These are phyloP conservation scores for Pyrochroa serraticornis DNA, from an alignment of 2,888 invertebrate genomes.

Conservation along the genomic window DNA sequence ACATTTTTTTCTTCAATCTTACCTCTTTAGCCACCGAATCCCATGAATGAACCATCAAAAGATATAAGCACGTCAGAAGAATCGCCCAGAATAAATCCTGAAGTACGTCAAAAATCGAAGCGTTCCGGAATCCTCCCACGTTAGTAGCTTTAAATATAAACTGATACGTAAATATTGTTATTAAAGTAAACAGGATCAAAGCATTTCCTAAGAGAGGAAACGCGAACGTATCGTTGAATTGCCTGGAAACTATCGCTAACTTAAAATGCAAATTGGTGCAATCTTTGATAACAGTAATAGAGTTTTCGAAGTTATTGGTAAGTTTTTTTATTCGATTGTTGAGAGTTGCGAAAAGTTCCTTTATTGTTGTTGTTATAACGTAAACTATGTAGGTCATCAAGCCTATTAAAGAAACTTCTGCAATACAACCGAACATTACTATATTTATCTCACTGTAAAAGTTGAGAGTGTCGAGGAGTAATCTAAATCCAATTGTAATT, in stretches of 20 bases:
- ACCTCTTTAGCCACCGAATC: slow-evolving; percentile 11
- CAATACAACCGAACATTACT: not conserved
- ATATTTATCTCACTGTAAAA: not conserved
- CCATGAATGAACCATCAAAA: slow-evolving; percentile 10
- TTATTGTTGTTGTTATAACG: not conserved
- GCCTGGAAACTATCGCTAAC: slow-evolving; percentile 1
- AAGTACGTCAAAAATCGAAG: not conserved
- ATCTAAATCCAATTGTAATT: not conserved
- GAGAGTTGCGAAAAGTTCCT: not conserved
- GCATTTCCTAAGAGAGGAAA: slow-evolving; percentile 14
- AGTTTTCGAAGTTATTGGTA: not conserved
- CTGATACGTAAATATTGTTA: not conserved
- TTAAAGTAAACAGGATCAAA: not conserved
- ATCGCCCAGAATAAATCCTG: not conserved
- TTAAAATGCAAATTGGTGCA: slow-evolving; percentile 2
- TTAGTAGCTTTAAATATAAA: not conserved
- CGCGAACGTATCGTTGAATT: slow-evolving; percentile 3
- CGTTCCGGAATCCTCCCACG: not conserved
- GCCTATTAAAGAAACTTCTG: slow-evolving; percentile 1
- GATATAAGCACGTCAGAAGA: not conserved
- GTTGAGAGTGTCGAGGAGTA: not conserved
- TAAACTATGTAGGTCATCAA: slow-evolving; percentile 10
- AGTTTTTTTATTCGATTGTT: not conserved
- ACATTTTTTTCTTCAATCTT: not conserved
- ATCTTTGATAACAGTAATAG: not conserved